These are phyloP conservation scores for Dallia pectoralis DNA, from an alignment of 2,797 vertebrate species.

Conservation along the genomic window DNA sequence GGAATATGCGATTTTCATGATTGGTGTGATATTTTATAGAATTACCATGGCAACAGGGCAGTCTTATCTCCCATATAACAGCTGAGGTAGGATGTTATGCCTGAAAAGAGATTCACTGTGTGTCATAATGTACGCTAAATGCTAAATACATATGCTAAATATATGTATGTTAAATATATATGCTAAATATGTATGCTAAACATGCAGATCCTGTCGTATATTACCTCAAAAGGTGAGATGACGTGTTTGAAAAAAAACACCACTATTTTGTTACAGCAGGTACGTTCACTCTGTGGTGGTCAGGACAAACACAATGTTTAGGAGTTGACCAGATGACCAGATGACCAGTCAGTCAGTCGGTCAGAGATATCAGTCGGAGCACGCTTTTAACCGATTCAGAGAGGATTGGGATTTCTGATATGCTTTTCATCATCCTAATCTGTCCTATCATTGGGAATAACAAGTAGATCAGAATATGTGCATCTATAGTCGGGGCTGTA, in stretches of 20 bases:
- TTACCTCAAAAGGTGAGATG: conserved; percentile 39
- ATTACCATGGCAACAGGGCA: conserved; percentile 55
- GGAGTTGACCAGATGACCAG: conserved; percentile 20
- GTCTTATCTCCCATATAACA: conserved; percentile 32
- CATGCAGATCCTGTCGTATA: neutral
- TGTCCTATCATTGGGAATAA: neutral
- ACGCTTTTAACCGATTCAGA: neutral
- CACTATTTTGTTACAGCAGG: neutral
- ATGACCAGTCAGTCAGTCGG: too few relatives aligned
- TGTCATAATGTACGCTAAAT: too few relatives aligned
- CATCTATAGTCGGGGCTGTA: neutral
- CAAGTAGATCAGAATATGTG: neutral
- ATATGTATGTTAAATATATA: too few relatives aligned
- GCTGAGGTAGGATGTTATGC: conserved; percentile 26
- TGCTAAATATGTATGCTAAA: too few relatives aligned
- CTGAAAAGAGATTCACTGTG: neutral
- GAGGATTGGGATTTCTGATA: neutral
- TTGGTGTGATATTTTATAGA: conserved; percentile 36
- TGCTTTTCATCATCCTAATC: neutral
- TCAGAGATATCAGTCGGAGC: neutral
- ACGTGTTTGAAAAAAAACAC: conserved; percentile 16
- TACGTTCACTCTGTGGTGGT: conserved; percentile 16
- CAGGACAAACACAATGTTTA: conserved; percentile 32
- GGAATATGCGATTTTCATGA: conserved; percentile 30
- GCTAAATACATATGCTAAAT: too few relatives aligned